phyloP scores from a whole-genome alignment of 2,113 vertebrate genomes.

The Machaerirhynchus nigripectus region DNA sequence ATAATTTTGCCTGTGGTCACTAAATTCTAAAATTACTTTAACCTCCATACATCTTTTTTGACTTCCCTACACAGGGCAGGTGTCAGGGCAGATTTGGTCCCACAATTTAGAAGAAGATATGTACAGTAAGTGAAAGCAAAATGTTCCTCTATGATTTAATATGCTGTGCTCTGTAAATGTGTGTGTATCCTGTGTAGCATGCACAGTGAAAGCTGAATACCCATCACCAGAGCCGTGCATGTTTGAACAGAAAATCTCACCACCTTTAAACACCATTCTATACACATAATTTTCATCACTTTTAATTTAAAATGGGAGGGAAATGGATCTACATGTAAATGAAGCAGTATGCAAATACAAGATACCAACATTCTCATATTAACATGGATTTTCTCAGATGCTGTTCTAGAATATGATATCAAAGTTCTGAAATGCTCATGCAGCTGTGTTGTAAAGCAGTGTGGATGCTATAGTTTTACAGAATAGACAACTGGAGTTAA shows the following conservation, averaged over 20 bases:
- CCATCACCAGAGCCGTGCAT: neutral
- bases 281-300: neutral
- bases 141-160: neutral
- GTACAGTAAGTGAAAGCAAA: constrained; percentile 15
- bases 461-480: neutral
- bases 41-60: neutral
- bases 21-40: constrained; percentile 18
- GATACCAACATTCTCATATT: neutral
- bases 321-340: neutral
- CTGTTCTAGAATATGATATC: neutral
- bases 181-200: accelerated
- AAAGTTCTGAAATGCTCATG: neutral
- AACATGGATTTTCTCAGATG: neutral
- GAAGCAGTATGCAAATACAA: neutral
- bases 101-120: neutral
- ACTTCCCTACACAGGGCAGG: neutral
- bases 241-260: neutral
- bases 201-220: neutral
- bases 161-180: neutral
- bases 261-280: neutral
- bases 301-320: neutral
- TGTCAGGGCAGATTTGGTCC: constrained; percentile 12
- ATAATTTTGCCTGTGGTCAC: constrained; percentile 41
- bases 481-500: neutral
- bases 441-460: neutral